Evolutionary conservation across 2,888 invertebrate species (phyloP).

Genomic region (Drosophila recens): DNA sequence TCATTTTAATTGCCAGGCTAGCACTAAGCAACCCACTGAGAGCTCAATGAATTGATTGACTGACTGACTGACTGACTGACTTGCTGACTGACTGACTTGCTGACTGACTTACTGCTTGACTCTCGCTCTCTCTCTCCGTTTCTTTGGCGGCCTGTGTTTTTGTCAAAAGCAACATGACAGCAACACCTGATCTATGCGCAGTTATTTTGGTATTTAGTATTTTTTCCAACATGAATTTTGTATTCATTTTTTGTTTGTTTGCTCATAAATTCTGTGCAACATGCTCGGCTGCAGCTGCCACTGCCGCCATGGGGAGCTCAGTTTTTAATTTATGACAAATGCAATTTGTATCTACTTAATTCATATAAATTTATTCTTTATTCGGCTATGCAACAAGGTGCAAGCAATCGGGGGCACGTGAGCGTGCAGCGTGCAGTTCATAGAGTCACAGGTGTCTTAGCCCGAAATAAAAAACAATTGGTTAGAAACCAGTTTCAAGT

Average conservation of each 20-base stretch:
- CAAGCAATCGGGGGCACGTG: constrained; percentile 63
- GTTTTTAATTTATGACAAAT: constrained; percentile 60
- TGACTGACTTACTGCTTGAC: constrained; percentile 31
- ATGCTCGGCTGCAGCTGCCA: constrained; percentile 39
- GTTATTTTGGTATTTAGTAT: constrained; percentile 44
- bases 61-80: constrained; percentile 44
- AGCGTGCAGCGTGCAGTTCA: constrained; percentile 41
- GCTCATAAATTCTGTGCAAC: constrained; percentile 9
- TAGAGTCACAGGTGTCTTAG: constrained; percentile 53
- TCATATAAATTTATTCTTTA: constrained; percentile 70
- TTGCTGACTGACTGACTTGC: constrained; percentile 43
- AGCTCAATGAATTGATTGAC: constrained; percentile 33
- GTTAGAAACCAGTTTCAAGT: constrained; percentile 49
- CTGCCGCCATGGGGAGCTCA: constrained; percentile 36
- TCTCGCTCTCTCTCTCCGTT: neutral
- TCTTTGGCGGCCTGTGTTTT: constrained; percentile 58
- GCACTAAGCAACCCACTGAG: constrained; percentile 57
- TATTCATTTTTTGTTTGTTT: constrained; percentile 13
- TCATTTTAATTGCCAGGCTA: constrained; percentile 60
- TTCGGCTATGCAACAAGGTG: constrained; percentile 36
- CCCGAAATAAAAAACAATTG: constrained; percentile 14
- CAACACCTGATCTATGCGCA: constrained; percentile 60
- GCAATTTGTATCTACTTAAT: constrained; percentile 72
- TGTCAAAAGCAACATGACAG: constrained; percentile 64
- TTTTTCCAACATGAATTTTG: constrained; percentile 27